Base-by-base conservation (phyloP, 2,888 invertebrate species). In the Amiota communis region DNA sequence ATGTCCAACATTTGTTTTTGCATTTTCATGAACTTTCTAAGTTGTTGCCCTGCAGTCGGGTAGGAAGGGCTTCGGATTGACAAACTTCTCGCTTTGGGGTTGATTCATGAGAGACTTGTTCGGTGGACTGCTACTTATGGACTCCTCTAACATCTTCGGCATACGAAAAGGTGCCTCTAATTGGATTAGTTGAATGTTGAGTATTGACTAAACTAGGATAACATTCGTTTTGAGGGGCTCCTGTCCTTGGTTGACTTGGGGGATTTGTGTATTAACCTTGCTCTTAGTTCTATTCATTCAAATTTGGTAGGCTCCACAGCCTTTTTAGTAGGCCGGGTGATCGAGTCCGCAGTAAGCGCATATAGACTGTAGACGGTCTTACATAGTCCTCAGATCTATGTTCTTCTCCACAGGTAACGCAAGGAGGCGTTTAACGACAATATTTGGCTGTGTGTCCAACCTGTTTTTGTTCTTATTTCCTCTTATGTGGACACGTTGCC, bases 391-490 rank as follows among this genome's bases (percentile, higher is more conserved):
- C 48, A 8, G 17, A 23, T 49, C 12, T 49, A 49, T 67, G 65
- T 8, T n/a, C 17, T 10, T n/a, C 17, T 10, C 65, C 49, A 23
- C 65, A 48, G n/a, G 15, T 65, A 8, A 48, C 49, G 20, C 65
- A 65, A 13, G 15, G 1, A 13, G 15, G 23, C n/a, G 4, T 20
- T 61, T 47, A 10, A 6, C 70, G 47, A 57, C 63, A 61, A 48
- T 13, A 71, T 13, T 36, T 48, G 20, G 71, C 51, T 23, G 63
- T 63, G 46, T 71, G 71, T 9, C 71, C 71, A 20, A 12, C 51
- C 63, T 61, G 20, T 11, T 15, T 20, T 23, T 46, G 11, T 71
- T 63, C 23, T 48, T n/a, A 10, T 11, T n/a, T 49, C 8, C 23
- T 71, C 71, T n/a, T 1, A 71, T 48, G 11, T 17, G 46, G n/a